Percentiles rank a stretch among this genome's conserved stretches.
These are phyloP conservation scores for Pterophyllum scalare DNA, from an alignment of 2,113 vertebrate genomes.

Conservation along the genomic window DNA sequence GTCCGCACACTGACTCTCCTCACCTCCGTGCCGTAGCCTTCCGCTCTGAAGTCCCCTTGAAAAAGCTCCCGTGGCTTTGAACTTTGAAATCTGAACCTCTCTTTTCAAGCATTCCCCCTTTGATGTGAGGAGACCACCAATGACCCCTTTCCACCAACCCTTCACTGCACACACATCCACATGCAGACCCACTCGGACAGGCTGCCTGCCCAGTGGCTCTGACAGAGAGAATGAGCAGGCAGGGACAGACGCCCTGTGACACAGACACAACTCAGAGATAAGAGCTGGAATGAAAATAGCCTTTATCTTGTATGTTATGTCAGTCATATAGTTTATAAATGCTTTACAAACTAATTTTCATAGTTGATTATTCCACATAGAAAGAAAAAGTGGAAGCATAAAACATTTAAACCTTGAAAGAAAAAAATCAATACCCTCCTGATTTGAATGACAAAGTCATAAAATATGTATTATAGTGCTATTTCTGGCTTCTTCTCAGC, in stretches of 20 bases:
- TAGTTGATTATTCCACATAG: too few relatives aligned
- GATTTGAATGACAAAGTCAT: not conserved
- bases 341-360: too few relatives aligned
- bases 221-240: too few relatives aligned
- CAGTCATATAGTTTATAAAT: not conserved
- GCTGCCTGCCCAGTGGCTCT: too few relatives aligned
- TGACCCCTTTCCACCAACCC: not conserved
- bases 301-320: not conserved
- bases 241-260: not conserved
- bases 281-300: constrained; percentile 5
- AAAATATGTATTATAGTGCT: not conserved
- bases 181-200: not conserved
- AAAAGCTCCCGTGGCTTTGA: constrained; percentile 3
- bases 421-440: not conserved
- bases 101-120: constrained; percentile 37
- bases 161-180: constrained; percentile 3
- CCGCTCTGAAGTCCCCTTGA: constrained; percentile 3
- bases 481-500: not conserved
- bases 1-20: not conserved
- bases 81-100: constrained; percentile 19
- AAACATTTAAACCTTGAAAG: too few relatives aligned
- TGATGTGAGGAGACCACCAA: constrained; percentile 46
- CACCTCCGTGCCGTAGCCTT: constrained; percentile 8
- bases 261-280: constrained; percentile 39
- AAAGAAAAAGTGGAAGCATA: too few relatives aligned